These are phyloP conservation scores for Sprattus sprattus DNA, from an alignment of 2,113 vertebrate species.

Conservation along the genomic window DNA sequence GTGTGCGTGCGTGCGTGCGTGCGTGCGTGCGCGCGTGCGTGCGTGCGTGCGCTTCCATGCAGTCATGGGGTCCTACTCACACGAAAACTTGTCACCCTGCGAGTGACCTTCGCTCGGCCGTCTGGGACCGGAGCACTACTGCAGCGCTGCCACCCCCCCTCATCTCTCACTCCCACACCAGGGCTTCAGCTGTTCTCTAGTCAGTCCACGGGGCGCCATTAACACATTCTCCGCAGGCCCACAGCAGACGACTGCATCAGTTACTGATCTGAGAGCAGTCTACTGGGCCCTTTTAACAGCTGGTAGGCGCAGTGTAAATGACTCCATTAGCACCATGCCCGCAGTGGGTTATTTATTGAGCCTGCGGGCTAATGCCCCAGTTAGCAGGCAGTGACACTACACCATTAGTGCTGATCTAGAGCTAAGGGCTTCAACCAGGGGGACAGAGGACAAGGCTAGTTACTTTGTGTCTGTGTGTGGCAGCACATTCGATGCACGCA, in stretches of 20 bases:
- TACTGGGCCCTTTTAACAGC: conserved; percentile 28
- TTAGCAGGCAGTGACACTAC: conserved; percentile 36
- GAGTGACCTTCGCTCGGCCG: background rate
- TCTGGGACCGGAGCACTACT: background rate
- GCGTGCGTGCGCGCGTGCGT: background rate
- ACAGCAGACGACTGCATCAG: background rate
- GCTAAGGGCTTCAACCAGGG: conserved; percentile 11
- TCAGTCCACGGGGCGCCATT: background rate
- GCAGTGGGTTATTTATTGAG: conserved; percentile 49
- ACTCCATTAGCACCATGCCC: conserved; percentile 42
- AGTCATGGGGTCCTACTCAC: background rate
- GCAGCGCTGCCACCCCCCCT: background rate
- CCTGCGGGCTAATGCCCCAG: conserved; percentile 33
- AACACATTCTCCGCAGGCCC: background rate
- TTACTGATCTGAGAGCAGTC: conserved; percentile 35
- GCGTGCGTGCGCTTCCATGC: background rate
- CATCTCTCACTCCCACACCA: background rate
- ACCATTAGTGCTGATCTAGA: conserved; percentile 49
- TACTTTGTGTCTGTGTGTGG: background rate
- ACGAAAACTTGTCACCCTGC: background rate
- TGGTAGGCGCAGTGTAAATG: conserved; percentile 35
- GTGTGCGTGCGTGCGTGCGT: background rate
- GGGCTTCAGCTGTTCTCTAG: background rate
- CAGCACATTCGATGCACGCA: background rate
- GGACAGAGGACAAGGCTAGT: conserved; percentile 15